Base-by-base conservation (phyloP, 2,888 invertebrate species). In the Drosophila colorata region DNA sequence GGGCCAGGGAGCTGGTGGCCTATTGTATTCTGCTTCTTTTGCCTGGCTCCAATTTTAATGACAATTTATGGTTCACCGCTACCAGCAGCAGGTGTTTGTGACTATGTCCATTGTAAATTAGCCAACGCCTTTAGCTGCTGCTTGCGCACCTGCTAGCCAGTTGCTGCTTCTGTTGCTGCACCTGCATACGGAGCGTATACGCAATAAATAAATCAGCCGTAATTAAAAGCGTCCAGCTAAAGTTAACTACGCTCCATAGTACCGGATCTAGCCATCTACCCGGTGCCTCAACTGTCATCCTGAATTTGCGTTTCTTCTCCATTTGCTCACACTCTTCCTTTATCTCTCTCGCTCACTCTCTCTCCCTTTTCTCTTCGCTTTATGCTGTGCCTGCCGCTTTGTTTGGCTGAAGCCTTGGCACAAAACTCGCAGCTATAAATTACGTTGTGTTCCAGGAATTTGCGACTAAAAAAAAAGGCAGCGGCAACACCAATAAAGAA, bases 191-290 rank as follows among this genome's bases (percentile, higher is more conserved):
- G 33, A 52, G 74, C 80, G 75, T 80, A 72, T 80, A 72, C 84
- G 84, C 84, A 80, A 83, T 82, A 79, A 81, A 85, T 82, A 82
- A 82, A 82, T 82, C 81, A 81, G 72, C 51, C 63, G 85, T 85
- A 82, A 82, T 82, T 82, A 82, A 82, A 85, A 85, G 78, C 73
- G 76, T 67, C 67, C 60, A 46, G 78, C 69, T 38, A 55, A 70
- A 75, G 76, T 63, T 67, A 57, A 51, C 63, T 33, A 28, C 16
- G 25, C 48, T 38, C 58, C 28, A 47, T 49, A 25, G 38, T 53
- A 14, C 8, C 16, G 18, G 7, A 16, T 56, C 31, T 33, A 47
- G 14, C 66, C 47, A 14, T n/a, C 25, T 6, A 9, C 6, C 44
- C 68, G 53, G 31, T 46, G 33, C 28, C 55, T 59, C 41, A 47